phyloP scores from a whole-genome alignment of 2,113 vertebrate species.

The Micronycteris hirsuta region DNA sequence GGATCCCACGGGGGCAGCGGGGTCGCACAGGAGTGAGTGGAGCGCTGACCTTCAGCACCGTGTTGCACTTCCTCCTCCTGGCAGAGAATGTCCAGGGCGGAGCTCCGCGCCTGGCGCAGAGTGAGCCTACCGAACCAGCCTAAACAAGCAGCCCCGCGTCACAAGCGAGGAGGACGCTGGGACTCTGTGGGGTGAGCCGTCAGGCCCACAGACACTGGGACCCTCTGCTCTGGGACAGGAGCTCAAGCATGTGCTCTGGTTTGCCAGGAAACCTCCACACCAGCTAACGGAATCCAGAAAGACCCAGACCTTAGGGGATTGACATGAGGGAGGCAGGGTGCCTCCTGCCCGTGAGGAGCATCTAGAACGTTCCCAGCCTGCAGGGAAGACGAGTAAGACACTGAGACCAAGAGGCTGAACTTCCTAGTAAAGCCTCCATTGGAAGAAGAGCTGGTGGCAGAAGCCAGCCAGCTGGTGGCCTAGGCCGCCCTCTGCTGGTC shows the following conservation, averaged over 20 bases:
- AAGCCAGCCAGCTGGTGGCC: neutral
- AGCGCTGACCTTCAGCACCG: neutral
- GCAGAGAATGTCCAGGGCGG: neutral
- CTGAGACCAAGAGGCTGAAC: neutral
- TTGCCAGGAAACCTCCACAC: neutral
- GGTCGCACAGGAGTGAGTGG: neutral
- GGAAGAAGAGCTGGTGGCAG: neutral
- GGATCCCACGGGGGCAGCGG: accelerated
- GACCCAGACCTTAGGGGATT: neutral
- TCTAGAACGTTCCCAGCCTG: neutral
- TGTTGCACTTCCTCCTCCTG: accelerated
- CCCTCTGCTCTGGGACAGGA: neutral
- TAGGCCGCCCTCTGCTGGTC: slow-evolving; percentile 56
- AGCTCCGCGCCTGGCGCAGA: neutral
- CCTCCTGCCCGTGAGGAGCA: neutral
- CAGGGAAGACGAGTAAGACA: neutral
- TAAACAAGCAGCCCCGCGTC: neutral
- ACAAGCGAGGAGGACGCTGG: too few relatives aligned
- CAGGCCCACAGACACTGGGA: accelerated
- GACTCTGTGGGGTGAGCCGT: neutral
- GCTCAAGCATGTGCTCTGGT: neutral
- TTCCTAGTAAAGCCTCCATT: neutral
- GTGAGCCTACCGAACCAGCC: neutral
- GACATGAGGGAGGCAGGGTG: neutral
- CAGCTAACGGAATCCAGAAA: neutral